These are phyloP conservation scores for Drosophila arawakana DNA, from an alignment of 1,140 invertebrate genomes.

Conservation along the genomic window DNA sequence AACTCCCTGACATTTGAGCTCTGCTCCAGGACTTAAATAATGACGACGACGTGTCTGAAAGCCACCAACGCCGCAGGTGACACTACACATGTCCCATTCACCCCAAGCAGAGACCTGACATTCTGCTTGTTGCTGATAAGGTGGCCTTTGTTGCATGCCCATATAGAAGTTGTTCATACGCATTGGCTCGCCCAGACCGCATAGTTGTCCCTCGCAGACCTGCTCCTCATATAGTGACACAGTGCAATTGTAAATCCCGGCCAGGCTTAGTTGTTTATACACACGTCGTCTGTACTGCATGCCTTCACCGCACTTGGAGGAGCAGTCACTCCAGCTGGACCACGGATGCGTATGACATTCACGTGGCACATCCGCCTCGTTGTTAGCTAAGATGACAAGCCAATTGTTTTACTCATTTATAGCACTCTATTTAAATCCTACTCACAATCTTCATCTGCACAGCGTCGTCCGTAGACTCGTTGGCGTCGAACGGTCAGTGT, in stretches of 20 bases:
- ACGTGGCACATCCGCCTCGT: constrained; percentile 78
- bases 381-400: constrained; percentile 58
- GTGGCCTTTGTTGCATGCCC: constrained; percentile 6
- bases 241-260: constrained; percentile 83
- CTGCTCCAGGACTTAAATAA: constrained; percentile 58
- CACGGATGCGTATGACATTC: constrained; percentile 90
- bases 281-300: constrained; percentile 87
- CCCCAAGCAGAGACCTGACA: constrained; percentile 90
- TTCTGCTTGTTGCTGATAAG: constrained; percentile 72
- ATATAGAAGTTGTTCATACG: constrained; percentile 32
- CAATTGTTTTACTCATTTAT: background rate
- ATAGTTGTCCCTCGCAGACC: constrained; percentile 61
- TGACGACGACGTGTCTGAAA: constrained; percentile 56
- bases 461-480: constrained; percentile 94
- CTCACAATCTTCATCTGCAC: constrained; percentile 85
- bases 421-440: background rate
- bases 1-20: constrained; percentile 58
- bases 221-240: constrained; percentile 67
- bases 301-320: constrained; percentile 91
- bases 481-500: constrained; percentile 91
- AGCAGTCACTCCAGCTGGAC: constrained; percentile 92
- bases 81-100: constrained; percentile 90
- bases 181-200: constrained; percentile 43
- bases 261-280: constrained; percentile 86
- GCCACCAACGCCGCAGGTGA: constrained; percentile 86